Evolutionary conservation across 1,140 invertebrate genomes (phyloP).

Genomic region (Microvelia longipes): DNA sequence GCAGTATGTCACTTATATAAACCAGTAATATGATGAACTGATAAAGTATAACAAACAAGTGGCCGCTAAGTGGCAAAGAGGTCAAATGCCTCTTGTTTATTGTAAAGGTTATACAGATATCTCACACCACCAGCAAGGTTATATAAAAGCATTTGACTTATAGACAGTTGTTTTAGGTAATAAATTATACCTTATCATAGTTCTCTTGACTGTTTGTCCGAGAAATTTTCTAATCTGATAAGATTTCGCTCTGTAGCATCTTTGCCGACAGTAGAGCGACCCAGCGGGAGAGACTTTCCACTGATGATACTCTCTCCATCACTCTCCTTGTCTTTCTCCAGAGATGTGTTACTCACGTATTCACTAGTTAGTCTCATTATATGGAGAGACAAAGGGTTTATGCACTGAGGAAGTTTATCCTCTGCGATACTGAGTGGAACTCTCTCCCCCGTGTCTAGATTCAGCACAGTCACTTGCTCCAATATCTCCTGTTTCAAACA

Average conservation of each 20-base stretch:
- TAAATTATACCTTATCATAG: conserved; percentile 45
- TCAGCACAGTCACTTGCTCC: conserved; percentile 80
- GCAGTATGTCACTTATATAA: no score
- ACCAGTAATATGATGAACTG: no score
- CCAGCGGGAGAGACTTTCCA: conserved; percentile 47
- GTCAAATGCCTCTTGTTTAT: no score
- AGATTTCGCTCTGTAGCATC: conserved; percentile 35
- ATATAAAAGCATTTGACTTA: no score
- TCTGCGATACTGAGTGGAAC: conserved; percentile 78
- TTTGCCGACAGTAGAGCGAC: conserved; percentile 29
- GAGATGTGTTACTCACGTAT: conserved; percentile 58
- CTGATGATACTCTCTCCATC: conserved; percentile 72
- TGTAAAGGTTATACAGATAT: no score
- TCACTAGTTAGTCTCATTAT: conserved; percentile 86
- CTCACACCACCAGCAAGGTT: no score
- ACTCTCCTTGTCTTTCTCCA: conserved; percentile 59
- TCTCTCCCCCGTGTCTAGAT: conserved; percentile 82
- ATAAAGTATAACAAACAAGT: no score
- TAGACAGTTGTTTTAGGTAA: no score
- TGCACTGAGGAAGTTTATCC: conserved; percentile 75
- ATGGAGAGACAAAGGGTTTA: conserved; percentile 74
- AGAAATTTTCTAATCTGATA: conserved; percentile 68
- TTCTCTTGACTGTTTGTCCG: conserved; percentile 70
- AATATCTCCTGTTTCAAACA: conserved; percentile 55
- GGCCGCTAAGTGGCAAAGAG: no score